Conservation (phyloP, 35 echinoderm and acorn worm species). For the Ophioderma brevispina region DNA sequence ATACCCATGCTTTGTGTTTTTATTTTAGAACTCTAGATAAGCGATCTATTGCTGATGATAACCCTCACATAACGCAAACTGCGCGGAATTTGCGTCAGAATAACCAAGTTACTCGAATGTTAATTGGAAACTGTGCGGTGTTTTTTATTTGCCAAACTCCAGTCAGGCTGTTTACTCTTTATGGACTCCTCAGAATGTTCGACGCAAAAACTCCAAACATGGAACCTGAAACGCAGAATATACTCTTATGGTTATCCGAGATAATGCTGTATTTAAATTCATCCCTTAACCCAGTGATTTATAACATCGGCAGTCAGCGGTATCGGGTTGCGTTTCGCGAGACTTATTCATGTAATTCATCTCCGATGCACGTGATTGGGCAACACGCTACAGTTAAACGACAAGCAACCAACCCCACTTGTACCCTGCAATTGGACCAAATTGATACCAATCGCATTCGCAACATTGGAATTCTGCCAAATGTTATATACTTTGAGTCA, state of each 20-base stretch:
- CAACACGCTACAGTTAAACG: background rate
- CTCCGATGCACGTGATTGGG: background rate
- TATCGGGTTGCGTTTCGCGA: background rate
- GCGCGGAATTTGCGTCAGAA: background rate
- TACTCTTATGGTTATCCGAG: background rate
- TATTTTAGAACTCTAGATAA: background rate
- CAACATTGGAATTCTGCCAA: background rate
- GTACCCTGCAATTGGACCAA: background rate
- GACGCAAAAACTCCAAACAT: too few relatives aligned
- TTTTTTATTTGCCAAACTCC: background rate
- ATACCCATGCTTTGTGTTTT: background rate
- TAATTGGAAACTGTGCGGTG: background rate
- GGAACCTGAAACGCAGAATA: background rate
- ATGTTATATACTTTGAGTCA: background rate
- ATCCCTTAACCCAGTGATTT: background rate
- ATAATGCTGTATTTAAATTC: background rate
- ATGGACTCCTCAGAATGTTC: background rate
- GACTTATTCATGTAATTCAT: constrained; percentile 6
- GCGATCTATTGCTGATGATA: background rate
- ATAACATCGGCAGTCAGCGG: background rate
- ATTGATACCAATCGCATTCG: background rate
- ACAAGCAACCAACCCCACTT: background rate
- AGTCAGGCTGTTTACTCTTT: background rate
- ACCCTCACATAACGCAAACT: background rate
- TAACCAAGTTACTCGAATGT: background rate